Evolutionary conservation across 1,140 invertebrate genomes (phyloP).

Genomic region (Patella vulgata): DNA sequence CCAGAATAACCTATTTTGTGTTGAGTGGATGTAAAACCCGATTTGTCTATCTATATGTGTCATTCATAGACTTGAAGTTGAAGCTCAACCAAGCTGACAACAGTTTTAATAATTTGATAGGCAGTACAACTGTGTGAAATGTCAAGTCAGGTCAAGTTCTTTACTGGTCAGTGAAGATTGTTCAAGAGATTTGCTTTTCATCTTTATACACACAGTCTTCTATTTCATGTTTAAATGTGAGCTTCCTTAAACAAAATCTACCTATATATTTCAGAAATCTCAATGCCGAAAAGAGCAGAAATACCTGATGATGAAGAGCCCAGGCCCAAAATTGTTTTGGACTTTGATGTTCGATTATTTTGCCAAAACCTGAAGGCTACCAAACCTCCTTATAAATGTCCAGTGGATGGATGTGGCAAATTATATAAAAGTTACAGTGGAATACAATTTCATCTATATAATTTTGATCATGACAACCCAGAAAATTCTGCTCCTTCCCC

Average conservation of each 20-base stretch:
- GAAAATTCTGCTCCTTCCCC: slow-evolving; percentile 53
- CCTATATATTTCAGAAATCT: too few species aligned
- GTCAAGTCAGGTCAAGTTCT: background rate
- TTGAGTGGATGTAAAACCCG: too few species aligned
- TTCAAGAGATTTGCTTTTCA: background rate
- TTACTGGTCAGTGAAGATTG: background rate
- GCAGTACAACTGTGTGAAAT: too few species aligned
- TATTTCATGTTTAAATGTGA: too few species aligned
- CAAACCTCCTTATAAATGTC: slow-evolving; percentile 86
- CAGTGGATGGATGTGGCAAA: slow-evolving; percentile 83
- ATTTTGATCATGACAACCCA: slow-evolving; percentile 80
- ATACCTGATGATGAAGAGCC: too few species aligned
- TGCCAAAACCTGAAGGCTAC: slow-evolving; percentile 82
- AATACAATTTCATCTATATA: slow-evolving; percentile 85
- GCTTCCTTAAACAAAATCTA: too few species aligned
- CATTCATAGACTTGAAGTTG: too few species aligned
- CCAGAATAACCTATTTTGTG: too few species aligned
- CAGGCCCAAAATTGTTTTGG: slow-evolving; percentile 72
- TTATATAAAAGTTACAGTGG: slow-evolving; percentile 87
- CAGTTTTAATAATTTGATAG: too few species aligned
- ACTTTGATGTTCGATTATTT: slow-evolving; percentile 86
- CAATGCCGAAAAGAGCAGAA: too few species aligned
- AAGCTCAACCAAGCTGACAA: too few species aligned
- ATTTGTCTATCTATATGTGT: too few species aligned
- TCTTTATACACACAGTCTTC: background rate